Evolutionary conservation across 2,888 invertebrate species (phyloP).

Genomic region (Agrilus cyanescens): DNA sequence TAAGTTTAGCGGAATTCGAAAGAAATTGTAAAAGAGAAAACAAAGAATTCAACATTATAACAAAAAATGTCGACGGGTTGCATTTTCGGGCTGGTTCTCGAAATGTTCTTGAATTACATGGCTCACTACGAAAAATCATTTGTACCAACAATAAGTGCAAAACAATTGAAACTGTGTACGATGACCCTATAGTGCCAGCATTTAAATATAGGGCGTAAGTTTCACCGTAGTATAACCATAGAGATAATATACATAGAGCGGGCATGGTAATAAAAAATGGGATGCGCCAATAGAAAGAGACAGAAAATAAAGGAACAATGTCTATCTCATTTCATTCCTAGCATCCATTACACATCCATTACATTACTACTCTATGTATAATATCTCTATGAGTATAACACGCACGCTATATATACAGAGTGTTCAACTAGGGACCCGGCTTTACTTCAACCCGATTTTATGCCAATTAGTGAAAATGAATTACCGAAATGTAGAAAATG

Average conservation of each 20-base stretch:
- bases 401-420: too few relatives aligned
- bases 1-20: constrained; percentile 62
- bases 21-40: constrained; percentile 49
- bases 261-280: too few relatives aligned
- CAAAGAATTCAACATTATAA: constrained; percentile 60
- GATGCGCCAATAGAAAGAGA: too few relatives aligned
- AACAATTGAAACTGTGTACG: constrained; percentile 51
- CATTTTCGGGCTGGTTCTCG: constrained; percentile 80
- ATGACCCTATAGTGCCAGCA: constrained; percentile 42
- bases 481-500: constrained; percentile 65
- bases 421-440: constrained; percentile 29
- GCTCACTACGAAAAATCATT: constrained; percentile 65
- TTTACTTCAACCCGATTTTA: constrained; percentile 25
- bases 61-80: constrained; percentile 94
- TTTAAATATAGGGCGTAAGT: too few relatives aligned
- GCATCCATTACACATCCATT: too few relatives aligned
- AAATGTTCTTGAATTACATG: constrained; percentile 80
- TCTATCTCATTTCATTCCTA: too few relatives aligned
- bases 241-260: too few relatives aligned
- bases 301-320: too few relatives aligned
- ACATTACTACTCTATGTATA: too few relatives aligned
- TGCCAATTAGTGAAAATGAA: constrained; percentile 44
- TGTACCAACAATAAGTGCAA: constrained; percentile 55
- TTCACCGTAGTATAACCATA: too few relatives aligned
- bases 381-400: too few relatives aligned